These are phyloP conservation scores for Listrodromus nycthemerus DNA, from an alignment of 2,888 invertebrate genomes.

Conservation along the genomic window DNA sequence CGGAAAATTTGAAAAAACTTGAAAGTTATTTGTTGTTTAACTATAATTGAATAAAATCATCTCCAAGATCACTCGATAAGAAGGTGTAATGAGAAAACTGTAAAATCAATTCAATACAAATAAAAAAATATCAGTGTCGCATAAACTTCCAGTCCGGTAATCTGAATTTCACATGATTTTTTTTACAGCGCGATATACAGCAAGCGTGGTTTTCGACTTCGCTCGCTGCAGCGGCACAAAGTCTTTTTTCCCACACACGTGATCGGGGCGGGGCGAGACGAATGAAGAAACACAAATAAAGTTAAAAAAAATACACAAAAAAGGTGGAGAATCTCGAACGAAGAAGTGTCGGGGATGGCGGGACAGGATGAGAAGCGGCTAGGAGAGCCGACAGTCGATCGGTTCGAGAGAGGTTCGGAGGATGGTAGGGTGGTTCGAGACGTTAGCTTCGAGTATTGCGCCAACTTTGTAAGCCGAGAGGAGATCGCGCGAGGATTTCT, in stretches of 20 bases:
- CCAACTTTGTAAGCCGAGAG: constrained; percentile 82
- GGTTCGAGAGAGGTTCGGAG: constrained; percentile 4
- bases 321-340: constrained; percentile 53
- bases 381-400: constrained; percentile 28
- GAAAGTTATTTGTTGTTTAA: too few relatives aligned
- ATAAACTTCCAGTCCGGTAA: too few relatives aligned
- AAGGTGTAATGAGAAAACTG: too few relatives aligned
- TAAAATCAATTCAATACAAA: too few relatives aligned
- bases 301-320: not conserved
- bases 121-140: too few relatives aligned
- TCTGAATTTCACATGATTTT: too few relatives aligned
- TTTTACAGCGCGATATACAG: too few relatives aligned
- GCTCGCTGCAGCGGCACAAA: constrained; percentile 22
- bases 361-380: constrained; percentile 13
- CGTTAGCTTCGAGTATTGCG: constrained; percentile 79
- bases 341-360: constrained; percentile 57
- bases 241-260: constrained; percentile 70
- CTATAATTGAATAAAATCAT: too few relatives aligned
- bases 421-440: constrained; percentile 39
- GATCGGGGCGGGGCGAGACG: constrained; percentile 67
- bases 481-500: constrained; percentile 80
- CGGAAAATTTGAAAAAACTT: too few relatives aligned
- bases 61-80: too few relatives aligned
- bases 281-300: constrained; percentile 27
- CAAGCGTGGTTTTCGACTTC: too few relatives aligned